Base-by-base conservation (phyloP, 1,140 invertebrate species). In the Belonocnema kinseyi region DNA sequence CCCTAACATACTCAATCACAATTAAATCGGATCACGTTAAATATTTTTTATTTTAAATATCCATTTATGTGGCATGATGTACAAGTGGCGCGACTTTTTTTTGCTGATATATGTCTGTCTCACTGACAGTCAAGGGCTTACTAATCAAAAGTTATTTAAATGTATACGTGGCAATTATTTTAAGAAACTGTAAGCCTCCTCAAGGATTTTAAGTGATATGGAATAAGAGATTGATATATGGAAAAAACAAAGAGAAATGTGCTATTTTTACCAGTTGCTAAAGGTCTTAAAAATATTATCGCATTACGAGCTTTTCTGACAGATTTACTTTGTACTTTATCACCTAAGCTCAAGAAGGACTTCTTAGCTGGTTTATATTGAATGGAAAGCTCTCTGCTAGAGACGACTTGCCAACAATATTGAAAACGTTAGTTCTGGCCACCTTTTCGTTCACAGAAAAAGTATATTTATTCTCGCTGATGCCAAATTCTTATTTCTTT, bases 321-420 rank as follows among this genome's bases (percentile, higher is more conserved):
- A 58, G 56, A 58, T 58, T 58, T 58, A 58, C 56, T 21, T 21
- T 21, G 56, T 21, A 17, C 56, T 58, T 26, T 26, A 58, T 58
- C 56, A 58, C 33, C 19, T 12, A 12, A 21, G 17, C 19, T 58
- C 19, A 58, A 58, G 19, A 58, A 26, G 19, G 56, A 13, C 19
- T 58, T 58, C 21, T 58, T 58, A 58, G 21, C 19, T 26, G 56
- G 56, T 12, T 19, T 26, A 58, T 58, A 58, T 58, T 58, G 56
- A 58, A 58, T 58, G 21, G 19, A 58, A 58, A 17, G 19, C 26
- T 58, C 56, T 58, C 21, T 17, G 56, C 56, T 8, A 26, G 26
- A 58, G 56, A 21, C 56, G 56, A 58, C 56, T 58, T 58, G 56
- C 19, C 58, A 66, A 66, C 58, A 66, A 66, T 66, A 66, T 66